Percentiles rank a stretch among this genome's conserved stretches.
Evolutionary conservation across 2,797 vertebrate species (phyloP).

Genomic region (Rhinoraja longicauda): DNA sequence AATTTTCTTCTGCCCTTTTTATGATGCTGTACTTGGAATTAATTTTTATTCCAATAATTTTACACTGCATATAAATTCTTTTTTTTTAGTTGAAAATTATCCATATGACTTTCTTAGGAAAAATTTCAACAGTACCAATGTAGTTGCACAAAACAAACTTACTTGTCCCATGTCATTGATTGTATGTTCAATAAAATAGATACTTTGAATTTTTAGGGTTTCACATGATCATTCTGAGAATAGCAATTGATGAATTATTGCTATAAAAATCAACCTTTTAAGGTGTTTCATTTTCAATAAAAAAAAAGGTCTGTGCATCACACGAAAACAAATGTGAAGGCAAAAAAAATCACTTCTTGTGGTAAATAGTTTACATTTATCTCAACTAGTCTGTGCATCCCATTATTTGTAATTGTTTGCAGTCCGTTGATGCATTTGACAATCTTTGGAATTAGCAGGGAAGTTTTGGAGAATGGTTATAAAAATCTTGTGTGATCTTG

Average conservation of each 20-base stretch:
- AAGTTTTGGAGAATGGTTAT: too few relatives aligned
- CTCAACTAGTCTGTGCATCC: background rate
- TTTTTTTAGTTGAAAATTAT: constrained; percentile 16
- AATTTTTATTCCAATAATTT: constrained; percentile 35
- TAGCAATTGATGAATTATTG: background rate
- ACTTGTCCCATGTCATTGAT: constrained; percentile 27
- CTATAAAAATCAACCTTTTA: background rate
- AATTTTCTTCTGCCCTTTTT: constrained; percentile 44
- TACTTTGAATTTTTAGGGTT: constrained; percentile 22
- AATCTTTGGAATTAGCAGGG: too few relatives aligned
- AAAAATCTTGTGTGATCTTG: too few relatives aligned
- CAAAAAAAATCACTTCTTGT: background rate
- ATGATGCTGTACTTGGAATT: constrained; percentile 30
- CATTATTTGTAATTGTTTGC: background rate
- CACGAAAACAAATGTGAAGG: background rate
- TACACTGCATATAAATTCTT: constrained; percentile 24
- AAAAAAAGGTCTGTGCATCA: background rate
- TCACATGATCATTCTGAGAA: constrained; percentile 17
- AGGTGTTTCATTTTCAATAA: background rate
- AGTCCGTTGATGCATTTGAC: background rate
- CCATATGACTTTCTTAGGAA: background rate
- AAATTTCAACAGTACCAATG: constrained; percentile 20
- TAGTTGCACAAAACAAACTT: constrained; percentile 19
- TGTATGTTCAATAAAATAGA: constrained; percentile 31
- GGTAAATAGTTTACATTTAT: background rate